Evolutionary conservation across 1,140 invertebrate genomes (phyloP).

Genomic region (Drosophila sproati): DNA sequence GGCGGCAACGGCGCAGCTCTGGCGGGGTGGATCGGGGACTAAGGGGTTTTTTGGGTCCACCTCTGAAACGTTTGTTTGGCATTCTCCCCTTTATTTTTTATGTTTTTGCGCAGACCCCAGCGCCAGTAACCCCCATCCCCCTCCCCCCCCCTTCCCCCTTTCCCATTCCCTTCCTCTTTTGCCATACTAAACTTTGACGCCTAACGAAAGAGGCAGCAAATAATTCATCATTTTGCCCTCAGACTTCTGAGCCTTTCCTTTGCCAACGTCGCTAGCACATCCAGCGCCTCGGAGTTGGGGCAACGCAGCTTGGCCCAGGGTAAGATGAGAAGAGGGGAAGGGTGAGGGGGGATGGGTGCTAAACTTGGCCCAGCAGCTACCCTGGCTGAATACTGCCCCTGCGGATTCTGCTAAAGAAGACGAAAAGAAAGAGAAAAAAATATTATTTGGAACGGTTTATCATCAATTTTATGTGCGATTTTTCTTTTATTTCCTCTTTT

Average conservation of each 20-base stretch:
- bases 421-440: conserved; percentile 40
- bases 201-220: conserved; percentile 80
- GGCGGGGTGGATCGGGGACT: conserved; percentile 8
- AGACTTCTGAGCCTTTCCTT: conserved; percentile 71
- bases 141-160: neutral
- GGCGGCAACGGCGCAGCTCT: conserved; percentile 8
- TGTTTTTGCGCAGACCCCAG: conserved; percentile 68
- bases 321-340: conserved; percentile 26
- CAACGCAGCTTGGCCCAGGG: conserved; percentile 53
- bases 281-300: conserved; percentile 19
- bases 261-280: conserved; percentile 55
- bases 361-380: conserved; percentile 6
- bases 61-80: conserved; percentile 72
- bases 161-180: neutral
- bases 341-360: neutral
- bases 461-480: conserved; percentile 81
- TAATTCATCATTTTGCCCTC: conserved; percentile 81
- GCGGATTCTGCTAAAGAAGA: conserved; percentile 15
- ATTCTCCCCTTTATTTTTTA: conserved; percentile 69
- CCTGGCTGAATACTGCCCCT: conserved; percentile 14
- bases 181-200: conserved; percentile 69
- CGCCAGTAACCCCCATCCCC: neutral
- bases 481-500: conserved; percentile 56
- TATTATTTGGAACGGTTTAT: conserved; percentile 83
- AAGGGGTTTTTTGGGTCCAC: conserved; percentile 29